phyloP scores from a whole-genome alignment of 2,113 vertebrate genomes.

The Gasterosteus nipponicus region DNA sequence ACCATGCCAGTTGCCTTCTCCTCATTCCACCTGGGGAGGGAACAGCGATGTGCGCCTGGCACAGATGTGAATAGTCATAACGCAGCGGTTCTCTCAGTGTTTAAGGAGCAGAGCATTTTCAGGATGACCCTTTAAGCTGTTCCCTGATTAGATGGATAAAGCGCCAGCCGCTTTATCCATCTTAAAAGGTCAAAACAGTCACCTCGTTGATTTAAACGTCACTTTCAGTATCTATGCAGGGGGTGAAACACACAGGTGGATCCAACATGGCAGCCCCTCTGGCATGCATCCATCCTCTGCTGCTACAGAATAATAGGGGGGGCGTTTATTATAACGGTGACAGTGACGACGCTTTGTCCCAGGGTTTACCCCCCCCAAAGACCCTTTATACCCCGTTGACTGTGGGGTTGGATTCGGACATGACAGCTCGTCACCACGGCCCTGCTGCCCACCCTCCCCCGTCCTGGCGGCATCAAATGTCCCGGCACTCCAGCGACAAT shows the following conservation, averaged over 20 bases:
- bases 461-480: constrained; percentile 31
- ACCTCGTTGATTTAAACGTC: not conserved
- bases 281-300: not conserved
- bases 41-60: constrained; percentile 20
- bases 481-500: constrained; percentile 28
- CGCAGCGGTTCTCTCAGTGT: not conserved
- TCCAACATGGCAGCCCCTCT: not conserved
- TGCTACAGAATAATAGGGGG: not conserved
- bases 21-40: constrained; percentile 26
- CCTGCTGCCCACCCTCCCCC: constrained; percentile 5
- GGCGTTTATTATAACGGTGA: not conserved
- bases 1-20: not conserved
- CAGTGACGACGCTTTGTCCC: constrained; percentile 5
- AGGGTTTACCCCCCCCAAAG: not conserved
- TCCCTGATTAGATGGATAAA: not conserved
- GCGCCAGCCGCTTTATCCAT: constrained; percentile 4
- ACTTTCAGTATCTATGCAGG: not conserved
- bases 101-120: not conserved
- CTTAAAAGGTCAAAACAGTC: not conserved
- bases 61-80: constrained; percentile 37
- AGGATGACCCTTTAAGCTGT: not conserved
- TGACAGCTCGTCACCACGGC: constrained; percentile 55
- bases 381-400: constrained; percentile 14
- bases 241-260: not conserved
- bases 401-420: constrained; percentile 28